Evolutionary conservation across 1,140 invertebrate genomes (phyloP).

Genomic region (Zaprionus tsacasi): DNA sequence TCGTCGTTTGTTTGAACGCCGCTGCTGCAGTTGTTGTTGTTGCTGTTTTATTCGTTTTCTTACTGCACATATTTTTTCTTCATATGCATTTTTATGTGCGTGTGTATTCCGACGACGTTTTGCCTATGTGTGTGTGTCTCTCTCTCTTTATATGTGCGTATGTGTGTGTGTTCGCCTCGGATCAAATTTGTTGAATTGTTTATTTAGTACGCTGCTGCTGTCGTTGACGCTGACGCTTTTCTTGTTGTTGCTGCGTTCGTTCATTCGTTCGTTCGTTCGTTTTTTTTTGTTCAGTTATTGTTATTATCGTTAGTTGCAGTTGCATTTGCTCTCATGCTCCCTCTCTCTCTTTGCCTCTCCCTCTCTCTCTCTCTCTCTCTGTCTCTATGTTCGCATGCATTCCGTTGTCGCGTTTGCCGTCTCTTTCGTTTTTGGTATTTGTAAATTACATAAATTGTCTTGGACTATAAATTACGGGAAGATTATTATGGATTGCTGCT

Average conservation of each 20-base stretch:
- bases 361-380: conserved; percentile 3
- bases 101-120: conserved; percentile 69
- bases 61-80: conserved; percentile 61
- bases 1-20: conserved; percentile 44
- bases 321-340: conserved; percentile 48
- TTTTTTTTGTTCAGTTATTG: conserved; percentile 67
- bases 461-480: conserved; percentile 82
- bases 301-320: conserved; percentile 78
- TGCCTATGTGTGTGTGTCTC: conserved; percentile 27
- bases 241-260: conserved; percentile 47
- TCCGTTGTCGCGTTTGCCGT: conserved; percentile 52
- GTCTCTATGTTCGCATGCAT: conserved; percentile 31
- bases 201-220: conserved; percentile 77
- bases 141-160: not conserved
- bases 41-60: conserved; percentile 62
- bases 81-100: conserved; percentile 78
- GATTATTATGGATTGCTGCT: conserved; percentile 79
- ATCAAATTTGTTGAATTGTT: conserved; percentile 84
- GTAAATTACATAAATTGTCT: conserved; percentile 83
- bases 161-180: conserved; percentile 68
- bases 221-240: conserved; percentile 47
- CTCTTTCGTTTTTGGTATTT: conserved; percentile 79
- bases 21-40: conserved; percentile 48
- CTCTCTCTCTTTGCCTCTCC: not conserved
- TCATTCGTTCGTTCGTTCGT: conserved; percentile 20